Evolutionary conservation across 2,113 vertebrate species (phyloP).

Genomic region (Apodemus speciosus): DNA sequence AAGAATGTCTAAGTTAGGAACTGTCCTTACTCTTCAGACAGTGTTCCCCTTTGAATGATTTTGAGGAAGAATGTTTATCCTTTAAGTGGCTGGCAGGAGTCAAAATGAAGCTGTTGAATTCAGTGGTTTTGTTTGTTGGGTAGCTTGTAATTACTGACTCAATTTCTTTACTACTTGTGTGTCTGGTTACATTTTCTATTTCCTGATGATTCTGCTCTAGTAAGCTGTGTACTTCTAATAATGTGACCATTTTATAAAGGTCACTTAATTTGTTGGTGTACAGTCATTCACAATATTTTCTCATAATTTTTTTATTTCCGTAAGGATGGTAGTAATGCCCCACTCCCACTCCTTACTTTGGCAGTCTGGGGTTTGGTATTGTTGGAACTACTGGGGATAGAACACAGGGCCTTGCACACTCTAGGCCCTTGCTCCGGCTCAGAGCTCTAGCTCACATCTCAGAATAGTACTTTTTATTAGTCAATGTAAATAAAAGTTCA

Average conservation of each 20-base stretch:
- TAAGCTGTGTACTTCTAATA: background rate
- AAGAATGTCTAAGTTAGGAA: background rate
- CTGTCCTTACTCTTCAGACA: background rate
- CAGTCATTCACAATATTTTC: background rate
- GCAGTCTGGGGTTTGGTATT: background rate
- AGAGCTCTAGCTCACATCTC: background rate
- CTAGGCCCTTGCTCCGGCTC: background rate
- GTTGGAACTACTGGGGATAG: background rate
- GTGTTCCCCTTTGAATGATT: background rate
- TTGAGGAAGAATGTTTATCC: background rate
- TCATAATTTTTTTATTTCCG: background rate
- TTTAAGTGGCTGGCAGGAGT: background rate
- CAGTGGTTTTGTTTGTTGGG: background rate
- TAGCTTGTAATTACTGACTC: background rate
- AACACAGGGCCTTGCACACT: background rate
- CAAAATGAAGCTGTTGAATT: background rate
- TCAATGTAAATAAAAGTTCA: background rate
- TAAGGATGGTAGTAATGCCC: background rate
- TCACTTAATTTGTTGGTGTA: background rate
- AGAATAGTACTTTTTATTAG: background rate
- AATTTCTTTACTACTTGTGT: background rate
- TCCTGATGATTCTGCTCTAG: background rate
- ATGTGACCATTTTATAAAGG: background rate
- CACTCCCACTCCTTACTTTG: background rate
- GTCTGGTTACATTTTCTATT: background rate